These are phyloP conservation scores for Urocyon cinereoargenteus DNA, from an alignment of 2,797 vertebrate genomes.

Conservation along the genomic window DNA sequence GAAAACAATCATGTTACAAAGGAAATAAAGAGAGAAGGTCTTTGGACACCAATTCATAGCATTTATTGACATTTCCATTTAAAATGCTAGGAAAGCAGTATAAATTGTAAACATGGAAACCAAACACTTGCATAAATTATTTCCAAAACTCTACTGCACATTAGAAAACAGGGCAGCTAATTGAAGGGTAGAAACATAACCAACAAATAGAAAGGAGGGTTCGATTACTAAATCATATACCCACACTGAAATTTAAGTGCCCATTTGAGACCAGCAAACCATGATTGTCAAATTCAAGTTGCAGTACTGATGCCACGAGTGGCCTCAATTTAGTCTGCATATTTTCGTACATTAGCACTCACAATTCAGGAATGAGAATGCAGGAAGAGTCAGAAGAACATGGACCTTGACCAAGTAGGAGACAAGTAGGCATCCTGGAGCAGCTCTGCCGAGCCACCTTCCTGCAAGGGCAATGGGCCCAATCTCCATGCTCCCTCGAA, in stretches of 20 bases:
- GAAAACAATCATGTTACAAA: neutral
- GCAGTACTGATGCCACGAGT: slow-evolving; percentile 58
- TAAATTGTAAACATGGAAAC: slow-evolving; percentile 85
- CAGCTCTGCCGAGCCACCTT: neutral
- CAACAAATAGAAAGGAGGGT: slow-evolving; percentile 51
- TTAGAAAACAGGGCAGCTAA: slow-evolving; percentile 84
- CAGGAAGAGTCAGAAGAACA: slow-evolving; percentile 22
- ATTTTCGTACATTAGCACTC: slow-evolving; percentile 52
- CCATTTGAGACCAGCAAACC: slow-evolving; percentile 74
- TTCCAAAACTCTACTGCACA: slow-evolving; percentile 82
- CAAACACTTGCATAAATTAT: slow-evolving; percentile 85
- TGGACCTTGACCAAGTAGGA: neutral
- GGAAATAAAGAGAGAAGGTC: slow-evolving; percentile 65
- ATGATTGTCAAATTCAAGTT: slow-evolving; percentile 83
- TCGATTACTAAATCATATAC: slow-evolving; percentile 59
- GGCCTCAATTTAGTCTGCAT: slow-evolving; percentile 54
- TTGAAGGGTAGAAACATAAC: slow-evolving; percentile 74
- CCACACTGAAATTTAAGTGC: slow-evolving; percentile 70
- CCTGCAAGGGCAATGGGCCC: neutral
- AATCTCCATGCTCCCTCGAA: neutral
- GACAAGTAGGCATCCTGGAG: neutral
- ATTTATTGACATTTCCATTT: slow-evolving; percentile 85
- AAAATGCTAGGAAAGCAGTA: slow-evolving; percentile 84
- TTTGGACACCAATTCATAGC: slow-evolving; percentile 79
- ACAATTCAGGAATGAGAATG: neutral